Conservation (phyloP, 2,113 vertebrate species). For the Hemibagrus wyckioides region DNA sequence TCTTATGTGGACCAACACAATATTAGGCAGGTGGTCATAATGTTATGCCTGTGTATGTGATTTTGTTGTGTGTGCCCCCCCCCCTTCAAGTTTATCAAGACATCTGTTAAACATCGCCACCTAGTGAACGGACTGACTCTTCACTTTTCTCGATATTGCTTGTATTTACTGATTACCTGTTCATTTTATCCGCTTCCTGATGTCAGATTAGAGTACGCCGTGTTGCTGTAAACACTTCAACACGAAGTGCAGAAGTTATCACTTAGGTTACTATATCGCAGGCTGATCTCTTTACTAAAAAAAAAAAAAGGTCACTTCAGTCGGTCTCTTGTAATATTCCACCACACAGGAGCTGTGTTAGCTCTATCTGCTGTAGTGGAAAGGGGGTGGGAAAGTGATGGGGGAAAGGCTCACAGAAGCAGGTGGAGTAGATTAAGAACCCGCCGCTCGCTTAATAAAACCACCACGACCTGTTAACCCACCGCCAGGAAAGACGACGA, state of each 20-base stretch:
- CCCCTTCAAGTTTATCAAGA: not conserved
- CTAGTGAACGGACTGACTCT: not conserved
- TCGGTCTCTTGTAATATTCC: not conserved
- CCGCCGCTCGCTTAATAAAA: slow-evolving; percentile 29
- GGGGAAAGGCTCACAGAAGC: not conserved
- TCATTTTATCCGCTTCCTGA: not conserved
- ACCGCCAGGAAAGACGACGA: not conserved
- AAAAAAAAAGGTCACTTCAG: not conserved
- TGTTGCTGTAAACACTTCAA: not conserved
- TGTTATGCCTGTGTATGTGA: too few species aligned
- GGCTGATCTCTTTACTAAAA: not conserved
- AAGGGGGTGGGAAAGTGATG: not conserved
- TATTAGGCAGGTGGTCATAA: too few species aligned
- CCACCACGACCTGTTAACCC: slow-evolving; percentile 32
- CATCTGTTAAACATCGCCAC: not conserved
- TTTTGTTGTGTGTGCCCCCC: too few species aligned
- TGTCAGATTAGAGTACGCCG: not conserved
- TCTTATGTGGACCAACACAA: too few species aligned
- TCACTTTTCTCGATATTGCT: not conserved
- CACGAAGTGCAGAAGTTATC: not conserved
- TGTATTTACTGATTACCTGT: too few species aligned
- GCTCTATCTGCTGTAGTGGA: not conserved
- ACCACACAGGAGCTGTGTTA: not conserved
- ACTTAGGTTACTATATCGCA: not conserved
- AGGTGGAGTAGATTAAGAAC: slow-evolving; percentile 34